phyloP scores from a whole-genome alignment of 2,113 vertebrate species.

The Tragelaphus strepsiceros region DNA sequence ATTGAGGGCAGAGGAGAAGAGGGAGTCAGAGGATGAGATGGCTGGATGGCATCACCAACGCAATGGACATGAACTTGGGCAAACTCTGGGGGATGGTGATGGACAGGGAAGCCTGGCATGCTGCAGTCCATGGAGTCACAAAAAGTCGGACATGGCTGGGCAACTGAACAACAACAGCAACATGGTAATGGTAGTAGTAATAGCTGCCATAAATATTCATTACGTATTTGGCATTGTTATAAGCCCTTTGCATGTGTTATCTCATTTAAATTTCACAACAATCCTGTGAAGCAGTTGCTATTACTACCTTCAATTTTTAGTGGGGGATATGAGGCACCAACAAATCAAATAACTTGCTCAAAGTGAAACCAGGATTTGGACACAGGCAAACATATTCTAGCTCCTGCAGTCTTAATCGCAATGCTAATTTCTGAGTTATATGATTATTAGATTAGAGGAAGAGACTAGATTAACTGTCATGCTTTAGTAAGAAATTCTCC shows the following conservation, averaged over 20 bases:
- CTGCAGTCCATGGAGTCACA: neutral
- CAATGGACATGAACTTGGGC: neutral
- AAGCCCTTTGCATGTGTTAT: neutral
- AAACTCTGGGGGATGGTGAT: neutral
- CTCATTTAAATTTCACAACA: neutral
- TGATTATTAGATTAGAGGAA: neutral
- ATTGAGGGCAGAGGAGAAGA: neutral
- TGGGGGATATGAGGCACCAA: neutral
- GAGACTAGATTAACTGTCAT: neutral
- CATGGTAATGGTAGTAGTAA: neutral
- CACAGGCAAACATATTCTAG: neutral
- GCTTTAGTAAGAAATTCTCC: neutral
- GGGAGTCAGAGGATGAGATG: neutral
- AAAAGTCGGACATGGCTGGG: rapidly evolving
- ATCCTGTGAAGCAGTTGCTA: neutral
- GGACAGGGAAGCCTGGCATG: neutral
- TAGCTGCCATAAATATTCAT: neutral
- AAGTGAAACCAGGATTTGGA: neutral
- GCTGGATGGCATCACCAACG: neutral
- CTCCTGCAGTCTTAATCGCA: neutral
- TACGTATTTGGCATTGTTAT: neutral
- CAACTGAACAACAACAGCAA: neutral
- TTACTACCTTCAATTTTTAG: neutral
- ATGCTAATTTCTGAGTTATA: neutral
- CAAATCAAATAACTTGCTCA: neutral